Conservation (phyloP, 2,888 invertebrate species). For the Barypeithes pellucidus region DNA sequence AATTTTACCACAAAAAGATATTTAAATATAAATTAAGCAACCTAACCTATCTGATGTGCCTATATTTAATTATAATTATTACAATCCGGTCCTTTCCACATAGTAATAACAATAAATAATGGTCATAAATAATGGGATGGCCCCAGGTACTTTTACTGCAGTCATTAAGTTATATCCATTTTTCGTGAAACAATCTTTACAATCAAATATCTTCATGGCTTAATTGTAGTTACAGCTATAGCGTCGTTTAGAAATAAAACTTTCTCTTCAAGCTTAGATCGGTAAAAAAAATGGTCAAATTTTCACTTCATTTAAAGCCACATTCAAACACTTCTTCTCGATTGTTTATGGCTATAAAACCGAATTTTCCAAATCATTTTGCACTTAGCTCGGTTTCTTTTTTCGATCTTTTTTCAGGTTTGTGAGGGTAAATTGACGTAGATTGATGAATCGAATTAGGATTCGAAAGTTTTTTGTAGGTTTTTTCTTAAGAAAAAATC, state of each 20-base stretch:
- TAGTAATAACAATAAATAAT: too few relatives aligned
- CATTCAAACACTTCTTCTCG: background rate
- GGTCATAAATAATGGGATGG: too few relatives aligned
- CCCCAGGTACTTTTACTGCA: too few relatives aligned
- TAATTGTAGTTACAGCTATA: background rate
- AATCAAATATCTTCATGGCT: too few relatives aligned
- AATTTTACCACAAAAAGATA: too few relatives aligned
- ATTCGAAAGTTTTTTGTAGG: constrained; percentile 2
- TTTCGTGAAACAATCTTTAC: too few relatives aligned
- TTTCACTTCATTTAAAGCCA: constrained; percentile 6
- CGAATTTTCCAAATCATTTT: constrained; percentile 28
- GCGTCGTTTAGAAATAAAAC: background rate
- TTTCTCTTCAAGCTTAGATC: background rate
- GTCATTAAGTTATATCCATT: too few relatives aligned
- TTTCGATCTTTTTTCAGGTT: constrained; percentile 4
- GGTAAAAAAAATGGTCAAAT: background rate
- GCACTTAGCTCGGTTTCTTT: constrained; percentile 10
- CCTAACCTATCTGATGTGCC: too few relatives aligned
- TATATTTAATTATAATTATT: too few relatives aligned
- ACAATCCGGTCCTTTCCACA: too few relatives aligned
- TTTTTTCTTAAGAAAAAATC: constrained; percentile 3
- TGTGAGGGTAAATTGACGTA: constrained; percentile 7
- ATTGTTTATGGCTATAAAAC: constrained; percentile 21
- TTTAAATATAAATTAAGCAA: too few relatives aligned
- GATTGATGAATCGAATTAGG: constrained; percentile 24